Percentiles rank a stretch among this genome's conserved stretches.
phyloP scores from a whole-genome alignment of 2,113 vertebrate genomes.

The Phocoena sinus region DNA sequence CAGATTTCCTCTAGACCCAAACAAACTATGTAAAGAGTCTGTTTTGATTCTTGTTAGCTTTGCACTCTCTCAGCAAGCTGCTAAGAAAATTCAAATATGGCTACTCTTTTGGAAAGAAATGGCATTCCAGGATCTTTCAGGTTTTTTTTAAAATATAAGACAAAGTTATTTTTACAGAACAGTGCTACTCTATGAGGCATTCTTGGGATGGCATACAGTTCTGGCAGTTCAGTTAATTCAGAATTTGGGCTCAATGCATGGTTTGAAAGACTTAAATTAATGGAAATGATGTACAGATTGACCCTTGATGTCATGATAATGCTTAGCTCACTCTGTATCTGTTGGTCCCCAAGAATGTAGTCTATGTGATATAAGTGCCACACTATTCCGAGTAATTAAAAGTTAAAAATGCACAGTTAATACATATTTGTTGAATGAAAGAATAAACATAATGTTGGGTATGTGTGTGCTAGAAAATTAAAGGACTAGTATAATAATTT shows the following conservation, averaged over 20 bases:
- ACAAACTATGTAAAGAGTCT: slow-evolving; percentile 78
- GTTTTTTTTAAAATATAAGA: slow-evolving; percentile 66
- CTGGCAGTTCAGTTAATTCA: slow-evolving; percentile 33
- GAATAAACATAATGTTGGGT: background rate
- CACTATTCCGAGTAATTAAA: background rate
- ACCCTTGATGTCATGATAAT: background rate
- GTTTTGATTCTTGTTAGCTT: slow-evolving; percentile 77
- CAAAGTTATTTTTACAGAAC: slow-evolving; percentile 71
- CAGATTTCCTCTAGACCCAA: slow-evolving; percentile 77
- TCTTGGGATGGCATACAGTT: slow-evolving; percentile 36
- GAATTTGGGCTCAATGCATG: background rate
- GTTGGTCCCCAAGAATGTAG: background rate
- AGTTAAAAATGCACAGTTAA: background rate
- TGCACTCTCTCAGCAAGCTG: slow-evolving; percentile 75
- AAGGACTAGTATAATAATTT: background rate
- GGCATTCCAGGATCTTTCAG: slow-evolving; percentile 71
- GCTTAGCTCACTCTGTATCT: background rate
- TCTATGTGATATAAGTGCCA: background rate
- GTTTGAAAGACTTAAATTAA: background rate
- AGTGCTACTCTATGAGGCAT: slow-evolving; percentile 59
- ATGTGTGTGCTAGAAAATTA: background rate
- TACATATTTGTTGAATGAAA: background rate
- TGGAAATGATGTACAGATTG: background rate
- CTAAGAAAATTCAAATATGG: slow-evolving; percentile 77
- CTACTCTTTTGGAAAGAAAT: slow-evolving; percentile 75